These are phyloP conservation scores for Actias luna DNA, from an alignment of 2,888 invertebrate species.

Conservation along the genomic window DNA sequence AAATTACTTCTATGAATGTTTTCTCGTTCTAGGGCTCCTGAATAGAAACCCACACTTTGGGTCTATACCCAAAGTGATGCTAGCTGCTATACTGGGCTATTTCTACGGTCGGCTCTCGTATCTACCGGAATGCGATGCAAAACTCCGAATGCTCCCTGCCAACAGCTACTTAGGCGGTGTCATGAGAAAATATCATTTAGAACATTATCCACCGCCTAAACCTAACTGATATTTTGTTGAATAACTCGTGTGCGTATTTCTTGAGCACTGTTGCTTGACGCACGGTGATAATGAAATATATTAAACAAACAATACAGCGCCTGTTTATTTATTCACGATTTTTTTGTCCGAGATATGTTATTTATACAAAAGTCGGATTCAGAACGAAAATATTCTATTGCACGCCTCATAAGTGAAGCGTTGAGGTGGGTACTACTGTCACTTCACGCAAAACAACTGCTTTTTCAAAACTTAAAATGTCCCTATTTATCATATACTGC, in stretches of 20 bases:
- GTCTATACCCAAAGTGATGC: constrained; percentile 84
- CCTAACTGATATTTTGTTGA: constrained; percentile 2
- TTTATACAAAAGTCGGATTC: too few species aligned
- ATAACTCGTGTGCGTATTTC: constrained; percentile 1
- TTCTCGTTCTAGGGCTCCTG: constrained; percentile 77
- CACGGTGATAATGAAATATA: neutral
- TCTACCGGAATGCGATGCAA: constrained; percentile 86
- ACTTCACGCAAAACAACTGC: too few species aligned
- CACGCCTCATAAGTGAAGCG: too few species aligned
- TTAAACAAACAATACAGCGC: neutral
- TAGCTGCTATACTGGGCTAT: constrained; percentile 85
- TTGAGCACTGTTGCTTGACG: neutral
- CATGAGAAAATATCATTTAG: constrained; percentile 75
- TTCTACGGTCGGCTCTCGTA: constrained; percentile 89
- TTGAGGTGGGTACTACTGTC: too few species aligned
- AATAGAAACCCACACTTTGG: constrained; percentile 84
- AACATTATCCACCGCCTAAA: constrained; percentile 37
- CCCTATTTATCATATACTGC: too few species aligned
- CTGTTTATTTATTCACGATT: neutral
- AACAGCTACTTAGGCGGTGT: constrained; percentile 85
- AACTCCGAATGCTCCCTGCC: constrained; percentile 86
- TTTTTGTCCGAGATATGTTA: neutral
- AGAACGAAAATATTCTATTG: too few species aligned
- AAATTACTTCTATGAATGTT: constrained; percentile 75
- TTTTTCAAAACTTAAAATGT: too few species aligned